phyloP scores from a whole-genome alignment of 1,140 invertebrate species.

The Reticulitermes speratus region DNA sequence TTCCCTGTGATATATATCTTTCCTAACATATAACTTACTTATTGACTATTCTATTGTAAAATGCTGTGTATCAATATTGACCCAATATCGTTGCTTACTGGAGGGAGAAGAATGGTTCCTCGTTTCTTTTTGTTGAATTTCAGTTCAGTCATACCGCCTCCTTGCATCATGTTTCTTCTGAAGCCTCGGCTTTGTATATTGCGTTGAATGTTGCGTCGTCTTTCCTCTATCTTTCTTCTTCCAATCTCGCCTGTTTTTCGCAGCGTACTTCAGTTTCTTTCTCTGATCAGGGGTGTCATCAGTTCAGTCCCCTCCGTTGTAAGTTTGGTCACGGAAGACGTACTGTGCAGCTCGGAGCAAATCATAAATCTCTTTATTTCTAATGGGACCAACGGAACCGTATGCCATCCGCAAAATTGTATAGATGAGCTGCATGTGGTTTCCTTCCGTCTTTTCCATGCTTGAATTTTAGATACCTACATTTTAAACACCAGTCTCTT shows the following conservation, averaged over 20 bases:
- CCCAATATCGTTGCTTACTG: slow-evolving; percentile 11
- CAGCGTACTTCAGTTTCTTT: neutral
- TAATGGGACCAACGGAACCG: no score
- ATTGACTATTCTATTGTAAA: slow-evolving; percentile 6
- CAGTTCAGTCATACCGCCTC: neutral
- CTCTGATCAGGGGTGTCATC: neutral
- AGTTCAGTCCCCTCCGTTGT: no score
- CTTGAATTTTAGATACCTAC: no score
- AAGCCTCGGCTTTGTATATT: neutral
- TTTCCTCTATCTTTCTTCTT: neutral
- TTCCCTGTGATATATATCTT: neutral
- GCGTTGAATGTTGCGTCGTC: neutral
- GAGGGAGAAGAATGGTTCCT: neutral
- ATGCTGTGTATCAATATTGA: slow-evolving; percentile 8
- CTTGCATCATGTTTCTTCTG: neutral
- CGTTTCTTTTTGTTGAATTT: neutral
- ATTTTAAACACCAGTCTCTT: no score
- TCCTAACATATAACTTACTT: neutral
- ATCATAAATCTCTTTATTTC: no score
- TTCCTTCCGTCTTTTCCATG: no score
- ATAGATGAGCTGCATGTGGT: no score
- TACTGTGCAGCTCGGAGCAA: no score
- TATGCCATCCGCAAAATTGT: no score
- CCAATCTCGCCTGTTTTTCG: neutral
- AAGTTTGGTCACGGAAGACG: no score